A percentile compares a stretch with the other conserved stretches of the same genome.
phyloP scores from a whole-genome alignment of 2,113 vertebrate genomes.

The Desmodus rotundus region DNA sequence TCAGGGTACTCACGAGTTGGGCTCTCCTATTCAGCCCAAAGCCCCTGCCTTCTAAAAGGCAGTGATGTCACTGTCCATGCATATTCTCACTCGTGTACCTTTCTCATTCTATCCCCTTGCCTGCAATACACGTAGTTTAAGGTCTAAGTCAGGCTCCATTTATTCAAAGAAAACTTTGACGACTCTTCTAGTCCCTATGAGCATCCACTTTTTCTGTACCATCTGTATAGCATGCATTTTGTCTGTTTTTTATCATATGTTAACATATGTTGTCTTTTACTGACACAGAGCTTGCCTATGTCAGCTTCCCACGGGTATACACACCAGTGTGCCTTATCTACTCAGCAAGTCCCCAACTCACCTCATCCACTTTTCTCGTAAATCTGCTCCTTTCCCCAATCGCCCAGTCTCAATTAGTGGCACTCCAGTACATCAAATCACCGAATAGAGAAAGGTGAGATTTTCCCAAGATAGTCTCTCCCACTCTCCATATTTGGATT shows the following conservation, averaged over 20 bases:
- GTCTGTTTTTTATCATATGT: background rate
- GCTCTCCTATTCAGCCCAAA: background rate
- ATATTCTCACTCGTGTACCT: background rate
- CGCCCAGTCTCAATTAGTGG: background rate
- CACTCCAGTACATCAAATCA: background rate
- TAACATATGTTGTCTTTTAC: background rate
- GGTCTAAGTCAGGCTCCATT: background rate
- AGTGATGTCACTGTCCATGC: background rate
- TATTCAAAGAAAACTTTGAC: conserved; percentile 8
- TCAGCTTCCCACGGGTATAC: background rate
- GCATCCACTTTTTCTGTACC: background rate
- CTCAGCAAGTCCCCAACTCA: background rate
- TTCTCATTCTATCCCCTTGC: background rate
- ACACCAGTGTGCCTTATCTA: background rate
- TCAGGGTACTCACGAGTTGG: background rate
- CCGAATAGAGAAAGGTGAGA: background rate
- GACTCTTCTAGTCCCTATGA: background rate
- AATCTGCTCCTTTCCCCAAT: background rate
- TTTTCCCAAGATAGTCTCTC: background rate
- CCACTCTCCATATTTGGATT: background rate
- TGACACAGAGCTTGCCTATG: background rate
- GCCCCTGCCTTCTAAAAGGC: background rate
- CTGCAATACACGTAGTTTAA: background rate
- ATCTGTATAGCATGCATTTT: background rate
- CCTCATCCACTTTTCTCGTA: background rate